Percentiles rank a stretch among this genome's conserved stretches.
Conservation (phyloP, 2,888 invertebrate genomes). For the Macrophya alboannulata region DNA sequence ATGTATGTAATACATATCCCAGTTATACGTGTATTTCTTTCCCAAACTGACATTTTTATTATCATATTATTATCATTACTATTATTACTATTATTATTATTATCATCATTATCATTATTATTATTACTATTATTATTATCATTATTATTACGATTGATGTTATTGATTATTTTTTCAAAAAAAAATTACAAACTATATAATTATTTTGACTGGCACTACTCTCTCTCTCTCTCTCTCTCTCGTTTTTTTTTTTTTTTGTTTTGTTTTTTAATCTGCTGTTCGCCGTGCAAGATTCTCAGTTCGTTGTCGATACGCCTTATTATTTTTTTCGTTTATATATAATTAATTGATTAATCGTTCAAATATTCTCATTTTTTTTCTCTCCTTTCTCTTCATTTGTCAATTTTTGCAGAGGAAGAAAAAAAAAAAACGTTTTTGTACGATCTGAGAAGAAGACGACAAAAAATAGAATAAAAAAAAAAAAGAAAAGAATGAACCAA, state of each 20-base stretch:
- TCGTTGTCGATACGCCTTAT: slow-evolving; percentile 7
- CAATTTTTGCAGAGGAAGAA: too few relatives aligned
- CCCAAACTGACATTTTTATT: background rate
- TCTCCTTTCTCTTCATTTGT: background rate
- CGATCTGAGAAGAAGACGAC: too few relatives aligned
- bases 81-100: background rate
- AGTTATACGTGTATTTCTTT: background rate
- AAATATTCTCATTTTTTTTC: background rate
- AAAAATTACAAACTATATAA: slow-evolving; percentile 17
- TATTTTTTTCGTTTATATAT: background rate
- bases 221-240: background rate
- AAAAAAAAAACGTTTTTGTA: too few relatives aligned
- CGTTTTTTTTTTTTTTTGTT: background rate
- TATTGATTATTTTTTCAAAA: background rate
- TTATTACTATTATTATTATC: background rate
- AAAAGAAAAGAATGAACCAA: too few relatives aligned
- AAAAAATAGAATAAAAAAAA: too few relatives aligned
- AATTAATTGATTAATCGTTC: background rate
- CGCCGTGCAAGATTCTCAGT: background rate
- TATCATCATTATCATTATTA: background rate
- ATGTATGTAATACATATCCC: background rate
- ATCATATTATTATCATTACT: background rate
- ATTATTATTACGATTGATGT: background rate
- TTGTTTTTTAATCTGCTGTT: background rate
- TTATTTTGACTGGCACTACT: slow-evolving; percentile 3